Percentiles rank a stretch among this genome's conserved stretches.
These are phyloP conservation scores for Drosophila arizonae DNA, from an alignment of 1,140 invertebrate genomes.

Conservation along the genomic window DNA sequence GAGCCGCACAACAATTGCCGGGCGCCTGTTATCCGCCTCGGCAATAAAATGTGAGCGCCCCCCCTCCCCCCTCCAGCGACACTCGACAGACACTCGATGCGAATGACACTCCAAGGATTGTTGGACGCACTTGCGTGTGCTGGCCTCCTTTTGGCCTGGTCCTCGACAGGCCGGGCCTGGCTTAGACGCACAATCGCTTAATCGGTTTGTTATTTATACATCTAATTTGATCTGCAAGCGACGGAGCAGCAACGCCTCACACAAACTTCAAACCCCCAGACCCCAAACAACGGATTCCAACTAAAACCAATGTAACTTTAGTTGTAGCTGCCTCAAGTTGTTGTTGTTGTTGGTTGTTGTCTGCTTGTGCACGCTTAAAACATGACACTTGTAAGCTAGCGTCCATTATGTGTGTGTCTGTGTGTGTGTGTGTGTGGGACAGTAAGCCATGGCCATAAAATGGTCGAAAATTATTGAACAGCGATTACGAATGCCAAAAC, in stretches of 20 bases:
- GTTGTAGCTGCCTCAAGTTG: conserved; percentile 26
- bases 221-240: conserved; percentile 79
- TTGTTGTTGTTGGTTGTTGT: conserved; percentile 22
- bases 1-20: conserved; percentile 66
- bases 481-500: conserved; percentile 77
- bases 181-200: conserved; percentile 75
- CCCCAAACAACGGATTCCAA: conserved; percentile 2
- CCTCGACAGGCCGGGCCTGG: conserved; percentile 5
- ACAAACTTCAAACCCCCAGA: not conserved
- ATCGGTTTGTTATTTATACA: conserved; percentile 81
- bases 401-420: conserved; percentile 46
- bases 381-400: conserved; percentile 76
- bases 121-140: conserved; percentile 39
- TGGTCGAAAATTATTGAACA: conserved; percentile 77
- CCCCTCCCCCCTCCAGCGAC: not conserved
- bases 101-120: conserved; percentile 37
- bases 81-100: not conserved
- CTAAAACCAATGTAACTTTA: conserved; percentile 29
- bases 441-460: conserved; percentile 72
- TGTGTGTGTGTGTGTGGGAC: conserved; percentile 17
- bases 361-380: conserved; percentile 40
- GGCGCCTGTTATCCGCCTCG: conserved; percentile 64
- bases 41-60: conserved; percentile 66
- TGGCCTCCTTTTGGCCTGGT: not conserved
- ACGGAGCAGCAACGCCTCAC: conserved; percentile 54